phyloP scores from a whole-genome alignment of 2,113 vertebrate genomes.

The Irena cyanogastra region DNA sequence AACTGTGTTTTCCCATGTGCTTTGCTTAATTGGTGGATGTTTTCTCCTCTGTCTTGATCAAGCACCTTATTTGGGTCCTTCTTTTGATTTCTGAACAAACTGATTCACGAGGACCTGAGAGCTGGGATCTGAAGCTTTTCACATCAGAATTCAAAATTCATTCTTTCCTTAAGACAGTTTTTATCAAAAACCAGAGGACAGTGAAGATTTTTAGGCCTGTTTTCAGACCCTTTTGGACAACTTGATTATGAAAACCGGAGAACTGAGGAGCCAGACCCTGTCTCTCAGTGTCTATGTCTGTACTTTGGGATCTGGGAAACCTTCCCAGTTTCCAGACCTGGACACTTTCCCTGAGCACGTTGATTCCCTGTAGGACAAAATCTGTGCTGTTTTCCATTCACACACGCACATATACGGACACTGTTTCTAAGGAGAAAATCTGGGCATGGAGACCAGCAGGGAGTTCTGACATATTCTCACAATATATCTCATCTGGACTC shows the following conservation, averaged over 20 bases:
- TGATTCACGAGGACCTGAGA: neutral
- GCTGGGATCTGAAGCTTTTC: neutral
- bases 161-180: neutral
- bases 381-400: neutral
- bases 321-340: slow-evolving; percentile 49
- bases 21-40: neutral
- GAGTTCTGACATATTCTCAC: neutral
- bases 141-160: neutral
- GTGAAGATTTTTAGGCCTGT: neutral
- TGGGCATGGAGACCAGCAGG: neutral
- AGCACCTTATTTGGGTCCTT: neutral
- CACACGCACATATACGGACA: rapidly evolving
- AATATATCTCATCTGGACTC: neutral
- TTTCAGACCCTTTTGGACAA: neutral
- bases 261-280: neutral
- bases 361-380: slow-evolving; percentile 15
- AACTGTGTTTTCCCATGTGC: neutral
- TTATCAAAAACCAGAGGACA: neutral
- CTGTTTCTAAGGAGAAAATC: neutral
- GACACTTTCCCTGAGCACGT: neutral
- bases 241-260: neutral
- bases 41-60: neutral
- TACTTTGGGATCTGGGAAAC: slow-evolving; percentile 44
- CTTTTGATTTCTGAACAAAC: neutral
- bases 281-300: neutral